Conservation (phyloP, 1,140 invertebrate species). For the Heliconius melpomene region DNA sequence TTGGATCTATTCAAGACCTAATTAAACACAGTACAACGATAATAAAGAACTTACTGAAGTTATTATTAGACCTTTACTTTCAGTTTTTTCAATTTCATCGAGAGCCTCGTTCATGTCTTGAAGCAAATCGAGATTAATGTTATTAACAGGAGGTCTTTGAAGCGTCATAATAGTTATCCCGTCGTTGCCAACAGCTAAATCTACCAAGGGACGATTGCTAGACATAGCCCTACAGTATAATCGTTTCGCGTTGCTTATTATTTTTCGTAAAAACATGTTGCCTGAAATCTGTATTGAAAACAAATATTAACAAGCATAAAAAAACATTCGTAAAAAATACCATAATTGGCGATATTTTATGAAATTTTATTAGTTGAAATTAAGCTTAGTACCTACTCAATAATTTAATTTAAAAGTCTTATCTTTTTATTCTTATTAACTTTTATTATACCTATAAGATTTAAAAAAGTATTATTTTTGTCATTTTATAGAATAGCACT, state of each 20-base stretch:
- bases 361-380: too few species aligned
- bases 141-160: slow-evolving; percentile 91
- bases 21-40: background rate
- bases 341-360: too few species aligned
- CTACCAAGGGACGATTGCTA: slow-evolving; percentile 67
- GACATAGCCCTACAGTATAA: slow-evolving; percentile 54
- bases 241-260: slow-evolving; percentile 46
- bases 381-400: too few species aligned
- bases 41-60: slow-evolving; percentile 85
- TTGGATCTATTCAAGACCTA: background rate
- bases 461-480: too few species aligned
- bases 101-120: slow-evolving; percentile 84
- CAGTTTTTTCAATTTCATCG: slow-evolving; percentile 85
- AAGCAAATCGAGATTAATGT: slow-evolving; percentile 89
- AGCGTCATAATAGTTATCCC: slow-evolving; percentile 88
- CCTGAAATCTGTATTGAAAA: background rate
- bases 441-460: too few species aligned
- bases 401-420: too few species aligned
- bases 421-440: too few species aligned
- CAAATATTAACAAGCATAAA: too few species aligned
- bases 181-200: slow-evolving; percentile 82
- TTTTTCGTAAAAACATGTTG: slow-evolving; percentile 56
- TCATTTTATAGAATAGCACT: too few species aligned
- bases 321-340: too few species aligned
- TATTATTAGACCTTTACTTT: slow-evolving; percentile 88